These are phyloP conservation scores for Rhizoglyphus robini DNA, from an alignment of 1,140 invertebrate species.

Conservation along the genomic window DNA sequence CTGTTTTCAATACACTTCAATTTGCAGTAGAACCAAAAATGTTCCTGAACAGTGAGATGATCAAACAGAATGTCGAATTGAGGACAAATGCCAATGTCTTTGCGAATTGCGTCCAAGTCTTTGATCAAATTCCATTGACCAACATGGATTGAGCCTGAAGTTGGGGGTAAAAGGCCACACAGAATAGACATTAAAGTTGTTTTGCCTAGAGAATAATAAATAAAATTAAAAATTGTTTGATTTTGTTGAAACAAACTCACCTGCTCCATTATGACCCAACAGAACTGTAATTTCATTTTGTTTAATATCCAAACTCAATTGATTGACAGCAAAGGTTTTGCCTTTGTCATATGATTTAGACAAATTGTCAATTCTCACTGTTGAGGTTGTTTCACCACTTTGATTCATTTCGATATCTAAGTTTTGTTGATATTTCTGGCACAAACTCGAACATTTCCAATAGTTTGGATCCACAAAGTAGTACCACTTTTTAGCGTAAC, in stretches of 20 bases:
- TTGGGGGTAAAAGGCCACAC: conserved; percentile 52
- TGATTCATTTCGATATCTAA: conserved; percentile 28
- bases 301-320: conserved; percentile 45
- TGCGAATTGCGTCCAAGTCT: not conserved
- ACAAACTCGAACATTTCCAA: too few relatives aligned
- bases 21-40: conserved; percentile 41
- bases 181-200: conserved; percentile 67
- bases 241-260: too few relatives aligned
- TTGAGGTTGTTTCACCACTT: conserved; percentile 1
- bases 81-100: conserved; percentile 44
- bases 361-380: conserved; percentile 36
- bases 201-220: too few relatives aligned
- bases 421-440: too few relatives aligned
- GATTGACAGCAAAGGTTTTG: conserved; percentile 42
- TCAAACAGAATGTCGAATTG: conserved; percentile 52
- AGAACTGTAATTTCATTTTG: too few relatives aligned
- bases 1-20: conserved; percentile 35
- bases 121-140: conserved; percentile 49
- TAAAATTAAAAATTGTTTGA: too few relatives aligned
- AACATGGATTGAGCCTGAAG: conserved; percentile 50
- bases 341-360: conserved; percentile 41
- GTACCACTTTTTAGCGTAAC: conserved; percentile 41
- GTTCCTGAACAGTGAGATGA: conserved; percentile 41
- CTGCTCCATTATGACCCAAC: conserved; percentile 52
- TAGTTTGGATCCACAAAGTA: conserved; percentile 38